Base-by-base conservation (phyloP, 2,113 vertebrate genomes). In the Clupea harengus region DNA sequence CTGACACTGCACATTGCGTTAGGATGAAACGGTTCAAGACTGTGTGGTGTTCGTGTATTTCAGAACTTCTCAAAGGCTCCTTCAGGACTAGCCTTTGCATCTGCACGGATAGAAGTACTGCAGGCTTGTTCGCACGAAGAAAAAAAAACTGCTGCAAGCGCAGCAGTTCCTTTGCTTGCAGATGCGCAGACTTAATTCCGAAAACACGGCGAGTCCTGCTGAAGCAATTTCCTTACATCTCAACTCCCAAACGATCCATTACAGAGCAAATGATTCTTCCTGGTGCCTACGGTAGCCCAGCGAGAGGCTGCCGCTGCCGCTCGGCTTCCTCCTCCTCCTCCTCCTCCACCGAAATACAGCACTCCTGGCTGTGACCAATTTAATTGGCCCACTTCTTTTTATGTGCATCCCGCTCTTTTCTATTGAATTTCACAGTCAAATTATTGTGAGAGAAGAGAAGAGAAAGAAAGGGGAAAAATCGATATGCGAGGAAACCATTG, bases 181-280 rank as follows among this genome's bases (percentile, higher is more conserved):
- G 72, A 78, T 17, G 72, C 72, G 39, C 72, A 78, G 6, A 78
- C 11, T 78, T 15, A 28, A 11, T 15, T 9, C 28, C 32, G 25
- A 25, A n/a, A 67, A 67, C 28, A 28, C 10, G 72, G 5, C 45
- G 15, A 85, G 64, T 82, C 46, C 82, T 83, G 86, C 50, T 57
- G 64, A 89, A 87, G 67, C 75, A 45, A 89, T 90, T 86, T 90
- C 82, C 86, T 83, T 47, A 60, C 81, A 81, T 46, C 81, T 80
- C 85, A 25, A 75, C 49, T 86, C 87, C 86, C 84, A 45, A 72
- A 86, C 80, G 28, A 85, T 85, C 81, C 84, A 89, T 86, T 81
- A 60, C 60, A 78, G 82, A 87, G 75, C 87, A 87, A 88, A 90
- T 82, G 49, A 81, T 67, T 87, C 83, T 88, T 88, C 60, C 87